Conservation (phyloP, 2,113 vertebrate genomes). For the Monopterus albus region DNA sequence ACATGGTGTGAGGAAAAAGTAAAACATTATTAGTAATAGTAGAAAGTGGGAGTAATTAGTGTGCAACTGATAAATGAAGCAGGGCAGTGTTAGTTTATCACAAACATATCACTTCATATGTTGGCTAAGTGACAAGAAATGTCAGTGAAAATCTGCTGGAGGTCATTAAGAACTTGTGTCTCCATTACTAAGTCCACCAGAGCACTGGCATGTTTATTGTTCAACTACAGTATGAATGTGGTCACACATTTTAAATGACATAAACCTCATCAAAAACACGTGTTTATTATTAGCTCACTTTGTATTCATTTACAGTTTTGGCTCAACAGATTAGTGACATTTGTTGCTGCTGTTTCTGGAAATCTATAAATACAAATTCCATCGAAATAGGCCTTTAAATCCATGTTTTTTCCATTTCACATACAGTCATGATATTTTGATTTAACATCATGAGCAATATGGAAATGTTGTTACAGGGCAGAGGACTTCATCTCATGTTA, state of each 20-base stretch:
- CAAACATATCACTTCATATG: background rate
- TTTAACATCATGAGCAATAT: no score
- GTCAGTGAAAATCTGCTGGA: background rate
- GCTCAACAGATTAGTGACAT: background rate
- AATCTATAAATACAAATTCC: no score
- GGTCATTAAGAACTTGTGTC: background rate
- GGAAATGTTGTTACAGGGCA: background rate
- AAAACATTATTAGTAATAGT: background rate
- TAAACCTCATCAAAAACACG: no score
- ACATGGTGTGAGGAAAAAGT: background rate
- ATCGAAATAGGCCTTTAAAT: no score
- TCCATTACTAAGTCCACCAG: constrained; percentile 20
- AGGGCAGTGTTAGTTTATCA: background rate
- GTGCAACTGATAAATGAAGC: background rate
- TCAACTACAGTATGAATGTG: no score
- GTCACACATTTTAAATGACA: no score
- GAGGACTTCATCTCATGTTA: no score
- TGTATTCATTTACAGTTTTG: background rate
- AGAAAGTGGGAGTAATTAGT: background rate
- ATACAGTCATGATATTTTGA: background rate
- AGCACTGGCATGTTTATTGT: background rate
- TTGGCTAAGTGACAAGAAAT: background rate
- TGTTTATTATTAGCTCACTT: background rate
- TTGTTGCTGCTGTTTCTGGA: no score
- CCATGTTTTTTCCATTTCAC: no score